Evolutionary conservation across 2,888 invertebrate species (phyloP).

Genomic region (Choristoneura rosaceana): DNA sequence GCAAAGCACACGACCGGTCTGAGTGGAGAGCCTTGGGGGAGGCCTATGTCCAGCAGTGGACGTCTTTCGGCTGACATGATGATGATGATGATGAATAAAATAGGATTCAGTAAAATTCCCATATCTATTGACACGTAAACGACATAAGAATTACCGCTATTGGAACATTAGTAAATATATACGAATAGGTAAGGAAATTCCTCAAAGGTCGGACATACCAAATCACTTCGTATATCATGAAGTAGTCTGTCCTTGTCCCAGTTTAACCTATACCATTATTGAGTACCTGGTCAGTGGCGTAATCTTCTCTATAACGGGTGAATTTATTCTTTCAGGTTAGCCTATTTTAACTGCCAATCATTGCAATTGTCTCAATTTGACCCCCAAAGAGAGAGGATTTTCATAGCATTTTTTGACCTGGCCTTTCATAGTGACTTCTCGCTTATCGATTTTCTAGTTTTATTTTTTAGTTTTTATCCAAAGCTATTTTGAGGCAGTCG

Average conservation of each 20-base stretch:
- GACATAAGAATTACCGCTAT: background rate
- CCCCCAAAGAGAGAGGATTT: too few relatives aligned
- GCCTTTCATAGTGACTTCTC: too few relatives aligned
- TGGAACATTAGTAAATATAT: background rate
- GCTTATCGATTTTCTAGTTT: too few relatives aligned
- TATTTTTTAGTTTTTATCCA: too few relatives aligned
- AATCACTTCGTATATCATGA: background rate
- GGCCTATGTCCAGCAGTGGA: too few relatives aligned
- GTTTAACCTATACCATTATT: background rate
- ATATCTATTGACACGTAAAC: background rate
- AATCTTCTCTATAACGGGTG: background rate
- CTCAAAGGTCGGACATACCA: background rate
- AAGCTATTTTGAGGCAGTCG: too few relatives aligned
- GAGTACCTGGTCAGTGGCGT: background rate
- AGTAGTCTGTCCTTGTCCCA: background rate
- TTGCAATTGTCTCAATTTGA: too few relatives aligned
- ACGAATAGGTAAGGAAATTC: background rate
- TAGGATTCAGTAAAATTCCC: background rate
- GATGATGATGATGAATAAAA: too few relatives aligned
- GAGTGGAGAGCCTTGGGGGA: too few relatives aligned
- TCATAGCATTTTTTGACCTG: too few relatives aligned
- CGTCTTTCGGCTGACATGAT: too few relatives aligned
- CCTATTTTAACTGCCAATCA: conserved; percentile 1
- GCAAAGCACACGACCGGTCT: too few relatives aligned
- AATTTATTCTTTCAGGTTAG: conserved; percentile 4